Evolutionary conservation across 2,113 vertebrate genomes (phyloP), one percentile per base, ranked within the genome.

Genomic region (Sigmodon hispidus): DNA sequence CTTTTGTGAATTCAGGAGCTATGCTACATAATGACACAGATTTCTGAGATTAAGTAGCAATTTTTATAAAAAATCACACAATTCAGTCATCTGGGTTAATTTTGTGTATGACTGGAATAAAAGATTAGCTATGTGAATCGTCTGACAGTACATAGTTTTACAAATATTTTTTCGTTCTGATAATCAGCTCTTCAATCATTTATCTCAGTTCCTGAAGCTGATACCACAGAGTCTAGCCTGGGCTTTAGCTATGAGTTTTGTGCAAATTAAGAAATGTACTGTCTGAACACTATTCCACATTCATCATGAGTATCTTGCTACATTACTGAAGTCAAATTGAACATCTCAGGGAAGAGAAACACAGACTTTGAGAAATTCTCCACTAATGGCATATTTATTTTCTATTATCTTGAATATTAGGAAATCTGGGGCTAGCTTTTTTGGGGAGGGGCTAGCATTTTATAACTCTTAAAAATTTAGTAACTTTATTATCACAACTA

Each of bases 381-480:
- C 93, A 72, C 63, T 70, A 87, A 43, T 16, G 6, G 15, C 55
- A 73, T 73, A 85, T 63, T 90, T 48, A 9, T 81, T 94, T 73
- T 86, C 45, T 67, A 16, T 70, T 40, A 75, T 89, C 52, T 34
- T 0, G 40, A 91, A 17, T 65, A 75, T 63, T 70, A 48, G 16
- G 87, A 16, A 7, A 2, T 43, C 11, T 75, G 9, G 1, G 17
- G 6, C 1, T 85, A 81, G 57, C 11, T 59, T 93, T 90, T 76
- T 61, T n/a, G n/a, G n/a, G n/a, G n/a, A n/a, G 9, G 1, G 17
- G 6, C 1, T 85, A 81, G 57, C 11, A 52, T 93, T 90, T 76
- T 61, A 85, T 86, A 73, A 55, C 21, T 26, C 22, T 94, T 70
- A 90, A 36, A 90, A 88, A 77, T 91, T 55, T 87, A 86, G 69